These are phyloP conservation scores for Pseudomyrmex sp. DNA, from an alignment of 1,140 invertebrate genomes.

Conservation along the genomic window DNA sequence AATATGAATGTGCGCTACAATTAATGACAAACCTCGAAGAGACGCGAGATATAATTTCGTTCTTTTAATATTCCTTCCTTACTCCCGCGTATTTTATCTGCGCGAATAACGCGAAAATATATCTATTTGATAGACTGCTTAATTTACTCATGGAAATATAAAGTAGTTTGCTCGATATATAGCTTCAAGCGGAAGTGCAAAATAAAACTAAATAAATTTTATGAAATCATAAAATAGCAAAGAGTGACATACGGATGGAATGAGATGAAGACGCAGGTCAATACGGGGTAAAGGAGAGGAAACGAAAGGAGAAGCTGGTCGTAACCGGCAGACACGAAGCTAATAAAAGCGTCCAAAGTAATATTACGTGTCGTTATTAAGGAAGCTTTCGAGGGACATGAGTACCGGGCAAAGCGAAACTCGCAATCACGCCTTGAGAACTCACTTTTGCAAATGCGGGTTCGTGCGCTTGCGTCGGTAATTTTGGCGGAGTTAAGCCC, in stretches of 20 bases:
- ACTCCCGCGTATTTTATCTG: neutral
- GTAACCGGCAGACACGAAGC: constrained; percentile 15
- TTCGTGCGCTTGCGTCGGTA: constrained; percentile 70
- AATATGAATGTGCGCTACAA: constrained; percentile 20
- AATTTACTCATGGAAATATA: constrained; percentile 14
- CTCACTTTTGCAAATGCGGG: constrained; percentile 77
- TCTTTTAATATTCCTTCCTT: constrained; percentile 2
- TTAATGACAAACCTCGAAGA: constrained; percentile 9
- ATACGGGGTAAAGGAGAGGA: neutral
- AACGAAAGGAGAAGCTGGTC: neutral
- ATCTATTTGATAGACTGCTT: constrained; percentile 8
- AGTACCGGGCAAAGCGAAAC: neutral
- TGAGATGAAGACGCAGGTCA: neutral
- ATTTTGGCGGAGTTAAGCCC: constrained; percentile 75
- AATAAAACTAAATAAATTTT: neutral
- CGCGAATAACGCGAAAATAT: constrained; percentile 12
- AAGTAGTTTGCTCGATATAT: neutral
- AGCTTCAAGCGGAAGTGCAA: neutral
- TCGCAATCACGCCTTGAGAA: constrained; percentile 48
- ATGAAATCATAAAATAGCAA: neutral
- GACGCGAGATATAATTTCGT: constrained; percentile 9
- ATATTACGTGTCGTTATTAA: constrained; percentile 23
- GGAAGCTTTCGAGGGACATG: constrained; percentile 20
- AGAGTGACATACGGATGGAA: neutral
- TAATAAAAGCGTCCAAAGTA: constrained; percentile 24